phyloP scores from a whole-genome alignment of 2,113 vertebrate species.

The Microtus pennsylvanicus region DNA sequence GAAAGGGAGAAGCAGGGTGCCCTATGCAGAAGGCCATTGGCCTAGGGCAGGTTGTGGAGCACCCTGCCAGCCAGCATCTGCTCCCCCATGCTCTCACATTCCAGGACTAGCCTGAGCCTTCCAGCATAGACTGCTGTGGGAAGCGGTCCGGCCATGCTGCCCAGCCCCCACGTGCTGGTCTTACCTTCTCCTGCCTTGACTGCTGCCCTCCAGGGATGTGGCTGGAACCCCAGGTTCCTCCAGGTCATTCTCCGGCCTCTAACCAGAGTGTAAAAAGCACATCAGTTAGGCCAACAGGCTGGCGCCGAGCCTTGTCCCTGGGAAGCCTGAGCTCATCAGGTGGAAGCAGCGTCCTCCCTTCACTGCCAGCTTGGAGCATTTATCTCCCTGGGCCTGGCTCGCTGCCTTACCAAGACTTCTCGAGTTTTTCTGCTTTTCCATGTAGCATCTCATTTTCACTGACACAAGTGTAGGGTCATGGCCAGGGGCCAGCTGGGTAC shows the following conservation, averaged over 20 bases:
- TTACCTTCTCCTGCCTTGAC: neutral
- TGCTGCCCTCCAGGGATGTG: neutral
- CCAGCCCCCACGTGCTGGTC: neutral
- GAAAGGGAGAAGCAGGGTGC: neutral
- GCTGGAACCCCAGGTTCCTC: neutral
- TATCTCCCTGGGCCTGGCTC: neutral
- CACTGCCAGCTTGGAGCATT: slow-evolving; percentile 22
- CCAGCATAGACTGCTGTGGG: neutral
- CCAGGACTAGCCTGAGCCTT: neutral
- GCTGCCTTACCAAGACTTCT: slow-evolving; percentile 46
- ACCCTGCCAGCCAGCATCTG: neutral
- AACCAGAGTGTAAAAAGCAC: neutral
- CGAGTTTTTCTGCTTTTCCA: neutral
- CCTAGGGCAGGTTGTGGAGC: neutral
- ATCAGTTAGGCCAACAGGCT: neutral
- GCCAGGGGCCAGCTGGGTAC: neutral
- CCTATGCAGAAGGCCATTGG: neutral
- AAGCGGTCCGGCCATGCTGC: neutral
- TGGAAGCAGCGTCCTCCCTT: neutral
- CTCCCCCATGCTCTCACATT: neutral
- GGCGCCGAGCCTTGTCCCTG: neutral
- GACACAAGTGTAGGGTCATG: neutral
- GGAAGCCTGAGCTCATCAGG: neutral
- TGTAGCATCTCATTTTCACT: slow-evolving; percentile 32
- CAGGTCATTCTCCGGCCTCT: neutral